These are phyloP conservation scores for Ammodramus savannarum DNA, from an alignment of 2,113 vertebrate species.

Conservation along the genomic window DNA sequence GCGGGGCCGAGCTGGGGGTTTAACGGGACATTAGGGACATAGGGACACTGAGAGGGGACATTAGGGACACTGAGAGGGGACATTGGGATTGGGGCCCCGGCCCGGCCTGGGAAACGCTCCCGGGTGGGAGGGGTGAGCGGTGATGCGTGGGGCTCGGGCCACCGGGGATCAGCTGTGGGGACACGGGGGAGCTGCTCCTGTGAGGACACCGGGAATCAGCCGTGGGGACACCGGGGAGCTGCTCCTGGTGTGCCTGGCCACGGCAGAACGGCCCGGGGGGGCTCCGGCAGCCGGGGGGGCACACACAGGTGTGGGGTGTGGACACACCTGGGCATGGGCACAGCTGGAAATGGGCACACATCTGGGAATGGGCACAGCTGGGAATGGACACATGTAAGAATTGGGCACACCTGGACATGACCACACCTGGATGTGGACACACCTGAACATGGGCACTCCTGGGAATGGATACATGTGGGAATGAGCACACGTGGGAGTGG, in stretches of 20 bases:
- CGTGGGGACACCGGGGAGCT: too few species aligned
- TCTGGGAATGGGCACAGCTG: rapidly evolving
- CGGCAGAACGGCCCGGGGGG: not conserved
- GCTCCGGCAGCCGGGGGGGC: not conserved
- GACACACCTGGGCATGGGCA: not conserved
- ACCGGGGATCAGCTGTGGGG: too few species aligned
- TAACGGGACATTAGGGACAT: too few species aligned
- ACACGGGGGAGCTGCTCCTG: rapidly evolving
- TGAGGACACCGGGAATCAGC: too few species aligned
- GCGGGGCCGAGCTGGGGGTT: not conserved
- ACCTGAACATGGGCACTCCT: not conserved
- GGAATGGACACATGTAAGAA: too few species aligned
- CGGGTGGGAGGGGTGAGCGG: rapidly evolving
- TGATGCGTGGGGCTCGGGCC: rapidly evolving
- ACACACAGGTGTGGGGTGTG: not conserved
- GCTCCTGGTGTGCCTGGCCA: rapidly evolving
- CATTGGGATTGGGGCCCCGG: not conserved
- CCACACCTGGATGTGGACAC: not conserved
- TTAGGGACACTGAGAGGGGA: not conserved
- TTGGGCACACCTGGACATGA: rapidly evolving
- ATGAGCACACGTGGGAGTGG: rapidly evolving
- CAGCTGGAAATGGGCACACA: rapidly evolving
- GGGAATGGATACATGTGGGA: not conserved
- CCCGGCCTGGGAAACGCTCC: not conserved
- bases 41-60: too few species aligned